Evolutionary conservation across 2,888 invertebrate genomes (phyloP), one percentile per base, ranked within the genome.

Genomic region (Hoplodrina blanda): DNA sequence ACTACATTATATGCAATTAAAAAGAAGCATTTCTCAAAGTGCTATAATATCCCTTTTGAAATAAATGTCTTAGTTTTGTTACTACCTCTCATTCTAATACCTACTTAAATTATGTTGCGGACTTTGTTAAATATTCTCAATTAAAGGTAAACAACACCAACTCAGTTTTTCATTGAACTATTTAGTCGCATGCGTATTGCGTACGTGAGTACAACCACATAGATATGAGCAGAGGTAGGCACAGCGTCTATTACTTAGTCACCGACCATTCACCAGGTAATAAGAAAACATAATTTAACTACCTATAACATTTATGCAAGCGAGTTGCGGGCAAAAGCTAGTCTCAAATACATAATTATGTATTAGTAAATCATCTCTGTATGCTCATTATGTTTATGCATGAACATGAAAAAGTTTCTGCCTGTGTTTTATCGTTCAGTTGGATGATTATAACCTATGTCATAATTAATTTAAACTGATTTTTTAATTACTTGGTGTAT

Each of bases 161-260:
- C 41, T 20, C 20, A 55, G 8, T n/a, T 33, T 54, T 54, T 46
- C 54, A 67, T 54, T 68, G 46, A 68, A 37, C n/a, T 25, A 33
- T 66, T 54, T 46, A 54, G 20, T 63, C 37, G 15, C 37, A 41
- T n/a, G 10, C 8, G n/a, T 44, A 52, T 25, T 19, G 55, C 46
- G 25, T 55, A 68, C 68, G 55, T 55, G 69, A 37, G 11, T 11
- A 19, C 8, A n/a, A 30, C 13, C 68, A 49, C 69, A 68, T 49
- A 44, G 20, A 17, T 44, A 53, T 4, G 13, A 15, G 30, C 6
- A 10, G 46, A 46, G 46, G 46, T 46, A 46, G n/a, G 17, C 17
- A 30, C 37, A 25, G 30, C 10, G 6, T 17, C 10, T 41, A 44
- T 17, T 30, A 19, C 4, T 41, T 41, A 20, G 52, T 52, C 67